Evolutionary conservation across 2,888 invertebrate species (phyloP).

Genomic region (Dascillus cervinus): DNA sequence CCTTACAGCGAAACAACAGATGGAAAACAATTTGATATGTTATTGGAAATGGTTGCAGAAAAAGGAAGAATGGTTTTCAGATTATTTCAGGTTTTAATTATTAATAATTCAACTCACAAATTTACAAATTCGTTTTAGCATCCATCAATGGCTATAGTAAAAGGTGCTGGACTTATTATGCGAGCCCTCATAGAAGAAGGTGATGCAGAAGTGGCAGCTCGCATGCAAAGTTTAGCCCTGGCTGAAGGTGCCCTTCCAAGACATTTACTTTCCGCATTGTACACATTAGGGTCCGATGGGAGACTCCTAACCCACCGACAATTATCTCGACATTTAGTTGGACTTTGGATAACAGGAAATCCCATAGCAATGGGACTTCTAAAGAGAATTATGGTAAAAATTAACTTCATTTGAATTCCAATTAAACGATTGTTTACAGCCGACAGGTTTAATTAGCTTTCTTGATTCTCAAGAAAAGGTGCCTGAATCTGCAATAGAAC

Average conservation of each 20-base stretch:
- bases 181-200: constrained; percentile 98
- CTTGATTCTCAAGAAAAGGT: constrained; percentile 82
- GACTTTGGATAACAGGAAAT: constrained; percentile 94
- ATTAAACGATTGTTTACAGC: constrained; percentile 51
- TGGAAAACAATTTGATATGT: constrained; percentile 87
- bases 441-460: constrained; percentile 82
- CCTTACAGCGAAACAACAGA: constrained; percentile 99
- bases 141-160: constrained; percentile 95
- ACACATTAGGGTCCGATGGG: constrained; percentile 73
- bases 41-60: constrained; percentile 89
- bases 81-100: constrained; percentile 70
- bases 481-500: constrained; percentile 64
- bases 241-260: constrained; percentile 94
- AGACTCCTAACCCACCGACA: constrained; percentile 80
- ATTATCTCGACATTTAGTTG: constrained; percentile 86
- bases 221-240: constrained; percentile 92
- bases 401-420: not conserved
- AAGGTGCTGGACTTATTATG: constrained; percentile 96
- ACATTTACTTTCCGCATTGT: constrained; percentile 86
- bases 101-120: not conserved
- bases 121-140: constrained; percentile 58
- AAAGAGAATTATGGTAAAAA: constrained; percentile 61
- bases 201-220: constrained; percentile 78
- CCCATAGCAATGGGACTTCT: constrained; percentile 83
- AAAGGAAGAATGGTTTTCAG: constrained; percentile 86